Conservation (phyloP, 2,888 invertebrate genomes). For the Yponomeuta evonymella region DNA sequence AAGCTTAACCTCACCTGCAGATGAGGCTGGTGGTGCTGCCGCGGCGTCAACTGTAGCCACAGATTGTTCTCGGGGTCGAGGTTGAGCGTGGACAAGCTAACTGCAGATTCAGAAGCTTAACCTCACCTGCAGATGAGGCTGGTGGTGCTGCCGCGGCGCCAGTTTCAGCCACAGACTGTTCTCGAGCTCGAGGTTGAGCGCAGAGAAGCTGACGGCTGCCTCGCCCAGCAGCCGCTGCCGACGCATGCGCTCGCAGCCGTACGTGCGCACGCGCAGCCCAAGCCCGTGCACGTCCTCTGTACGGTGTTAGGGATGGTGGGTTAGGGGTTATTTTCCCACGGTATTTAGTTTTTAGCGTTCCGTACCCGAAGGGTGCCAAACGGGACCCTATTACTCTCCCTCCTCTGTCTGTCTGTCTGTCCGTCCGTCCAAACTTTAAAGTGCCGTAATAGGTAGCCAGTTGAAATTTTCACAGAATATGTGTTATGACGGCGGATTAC, state of each 20-base stretch:
- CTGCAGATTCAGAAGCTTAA: conserved; percentile 52
- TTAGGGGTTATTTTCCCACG: neutral
- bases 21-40: conserved; percentile 50
- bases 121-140: conserved; percentile 37
- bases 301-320: conserved; percentile 22
- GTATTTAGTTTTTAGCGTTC: too few species aligned
- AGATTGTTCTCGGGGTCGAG: conserved; percentile 93
- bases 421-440: too few species aligned
- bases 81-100: conserved; percentile 93
- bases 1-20: conserved; percentile 37
- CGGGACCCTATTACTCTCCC: too few species aligned
- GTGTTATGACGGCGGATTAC: too few species aligned
- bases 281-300: conserved; percentile 94
- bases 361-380: too few species aligned
- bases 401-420: too few species aligned
- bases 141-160: conserved; percentile 78
- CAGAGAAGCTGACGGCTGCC: conserved; percentile 91
- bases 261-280: conserved; percentile 92
- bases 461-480: too few species aligned
- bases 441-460: too few species aligned
- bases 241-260: conserved; percentile 94
- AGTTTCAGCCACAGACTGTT: conserved; percentile 93
- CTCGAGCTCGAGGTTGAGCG: conserved; percentile 92
- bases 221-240: conserved; percentile 94
- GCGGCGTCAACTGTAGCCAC: conserved; percentile 90